phyloP scores from a whole-genome alignment of 2,888 invertebrate genomes.

The Idaea straminata region DNA sequence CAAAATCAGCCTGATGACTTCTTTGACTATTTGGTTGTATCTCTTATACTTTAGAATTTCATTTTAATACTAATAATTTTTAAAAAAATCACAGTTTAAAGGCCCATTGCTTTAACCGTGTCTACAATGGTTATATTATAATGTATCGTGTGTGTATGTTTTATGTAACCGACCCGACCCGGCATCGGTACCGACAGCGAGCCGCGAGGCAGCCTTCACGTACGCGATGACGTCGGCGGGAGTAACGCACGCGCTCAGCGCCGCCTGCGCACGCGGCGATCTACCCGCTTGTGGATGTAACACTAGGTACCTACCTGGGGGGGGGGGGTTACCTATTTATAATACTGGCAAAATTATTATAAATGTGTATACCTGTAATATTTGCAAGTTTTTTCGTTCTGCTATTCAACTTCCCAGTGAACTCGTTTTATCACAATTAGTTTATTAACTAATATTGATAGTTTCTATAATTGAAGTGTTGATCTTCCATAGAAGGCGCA shows the following conservation, averaged over 20 bases:
- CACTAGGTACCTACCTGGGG: slow-evolving; percentile 31
- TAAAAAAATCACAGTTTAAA: not conserved
- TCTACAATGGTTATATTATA: not conserved
- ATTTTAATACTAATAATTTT: no score
- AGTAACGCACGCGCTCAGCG: slow-evolving; percentile 93
- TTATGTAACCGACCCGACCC: not conserved
- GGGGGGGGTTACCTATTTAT: no score
- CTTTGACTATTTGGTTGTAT: no score
- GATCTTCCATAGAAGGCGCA: not conserved
- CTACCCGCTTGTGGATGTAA: slow-evolving; percentile 91
- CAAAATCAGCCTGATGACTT: no score
- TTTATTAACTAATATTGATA: no score
- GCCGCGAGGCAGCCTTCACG: slow-evolving; percentile 95
- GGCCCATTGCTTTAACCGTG: not conserved
- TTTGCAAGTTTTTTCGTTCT: no score
- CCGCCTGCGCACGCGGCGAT: slow-evolving; percentile 94
- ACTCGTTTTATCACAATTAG: no score
- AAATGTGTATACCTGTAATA: no score
- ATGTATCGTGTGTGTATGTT: slow-evolving; percentile 22
- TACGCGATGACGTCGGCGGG: slow-evolving; percentile 97
- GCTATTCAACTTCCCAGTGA: no score
- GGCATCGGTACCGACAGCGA: no score
- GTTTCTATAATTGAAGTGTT: not conserved
- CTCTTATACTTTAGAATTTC: no score
- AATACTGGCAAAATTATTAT: no score